phyloP scores from a whole-genome alignment of 2,888 invertebrate species.

The Dicranocentrus wangi region DNA sequence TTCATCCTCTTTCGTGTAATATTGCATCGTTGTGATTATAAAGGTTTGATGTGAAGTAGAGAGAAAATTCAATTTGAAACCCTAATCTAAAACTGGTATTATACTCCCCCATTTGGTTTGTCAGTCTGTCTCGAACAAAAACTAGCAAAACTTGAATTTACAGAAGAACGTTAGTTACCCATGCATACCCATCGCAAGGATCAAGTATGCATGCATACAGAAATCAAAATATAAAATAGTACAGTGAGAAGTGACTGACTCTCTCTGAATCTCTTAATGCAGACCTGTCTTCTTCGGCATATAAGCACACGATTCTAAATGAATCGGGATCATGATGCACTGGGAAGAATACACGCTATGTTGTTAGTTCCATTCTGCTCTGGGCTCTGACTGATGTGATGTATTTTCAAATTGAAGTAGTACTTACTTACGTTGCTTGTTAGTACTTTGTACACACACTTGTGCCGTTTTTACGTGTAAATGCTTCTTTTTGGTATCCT shows the following conservation, averaged over 20 bases:
- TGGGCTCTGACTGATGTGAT: not conserved
- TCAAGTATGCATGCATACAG: too few relatives aligned
- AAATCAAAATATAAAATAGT: too few relatives aligned
- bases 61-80: not conserved
- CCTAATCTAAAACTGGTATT: conserved; percentile 5
- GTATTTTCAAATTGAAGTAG: not conserved
- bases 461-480: too few relatives aligned
- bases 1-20: not conserved
- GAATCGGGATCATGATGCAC: too few relatives aligned
- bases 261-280: too few relatives aligned
- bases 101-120: not conserved
- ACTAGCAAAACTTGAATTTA: conserved; percentile 45
- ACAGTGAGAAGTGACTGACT: too few relatives aligned
- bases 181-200: not conserved
- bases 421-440: too few relatives aligned
- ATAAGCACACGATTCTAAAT: too few relatives aligned
- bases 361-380: not conserved
- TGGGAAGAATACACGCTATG: too few relatives aligned
- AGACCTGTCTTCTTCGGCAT: too few relatives aligned
- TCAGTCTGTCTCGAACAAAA: not conserved
- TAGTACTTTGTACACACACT: too few relatives aligned
- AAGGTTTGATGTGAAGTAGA: not conserved
- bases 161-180: not conserved
- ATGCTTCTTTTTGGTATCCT: not conserved
- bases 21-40: not conserved